Evolutionary conservation across 2,797 vertebrate genomes (phyloP).

Genomic region (Heteromormyrus szaboi): DNA sequence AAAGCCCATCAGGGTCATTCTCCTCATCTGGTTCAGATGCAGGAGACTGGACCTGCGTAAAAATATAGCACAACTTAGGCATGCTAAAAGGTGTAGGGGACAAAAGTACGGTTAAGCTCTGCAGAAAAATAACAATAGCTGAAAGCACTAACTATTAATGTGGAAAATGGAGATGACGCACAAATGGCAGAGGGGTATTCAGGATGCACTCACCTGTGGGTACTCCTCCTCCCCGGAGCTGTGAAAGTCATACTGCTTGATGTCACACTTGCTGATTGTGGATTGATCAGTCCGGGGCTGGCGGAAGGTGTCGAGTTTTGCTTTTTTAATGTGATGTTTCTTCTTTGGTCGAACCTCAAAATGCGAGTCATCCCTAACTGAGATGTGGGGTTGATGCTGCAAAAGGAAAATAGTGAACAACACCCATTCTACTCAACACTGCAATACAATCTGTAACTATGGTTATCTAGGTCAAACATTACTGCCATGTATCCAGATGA

Average conservation of each 20-base stretch:
- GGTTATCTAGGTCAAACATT: background rate
- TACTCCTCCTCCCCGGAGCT: slow-evolving; percentile 87
- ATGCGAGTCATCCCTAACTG: slow-evolving; percentile 68
- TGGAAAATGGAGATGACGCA: background rate
- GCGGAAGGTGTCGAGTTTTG: slow-evolving; percentile 66
- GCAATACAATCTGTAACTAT: background rate
- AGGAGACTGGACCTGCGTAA: slow-evolving; percentile 68
- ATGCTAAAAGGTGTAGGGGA: background rate
- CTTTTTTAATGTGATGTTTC: slow-evolving; percentile 72
- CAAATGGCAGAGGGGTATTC: background rate
- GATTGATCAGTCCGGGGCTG: slow-evolving; percentile 66
- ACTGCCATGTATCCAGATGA: background rate
- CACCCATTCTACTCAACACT: background rate
- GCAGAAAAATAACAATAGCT: background rate
- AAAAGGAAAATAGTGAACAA: background rate
- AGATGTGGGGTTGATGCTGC: slow-evolving; percentile 69
- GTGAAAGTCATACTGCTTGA: slow-evolving; percentile 93
- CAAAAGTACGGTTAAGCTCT: background rate
- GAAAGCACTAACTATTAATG: background rate
- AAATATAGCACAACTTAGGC: background rate
- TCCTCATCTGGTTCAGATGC: slow-evolving; percentile 81
- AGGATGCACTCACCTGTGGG: slow-evolving; percentile 63
- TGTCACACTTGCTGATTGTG: slow-evolving; percentile 74
- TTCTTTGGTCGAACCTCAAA: slow-evolving; percentile 77
- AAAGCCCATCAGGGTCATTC: slow-evolving; percentile 79